phyloP scores from a whole-genome alignment of 2,113 vertebrate species.

The Sturnus vulgaris region DNA sequence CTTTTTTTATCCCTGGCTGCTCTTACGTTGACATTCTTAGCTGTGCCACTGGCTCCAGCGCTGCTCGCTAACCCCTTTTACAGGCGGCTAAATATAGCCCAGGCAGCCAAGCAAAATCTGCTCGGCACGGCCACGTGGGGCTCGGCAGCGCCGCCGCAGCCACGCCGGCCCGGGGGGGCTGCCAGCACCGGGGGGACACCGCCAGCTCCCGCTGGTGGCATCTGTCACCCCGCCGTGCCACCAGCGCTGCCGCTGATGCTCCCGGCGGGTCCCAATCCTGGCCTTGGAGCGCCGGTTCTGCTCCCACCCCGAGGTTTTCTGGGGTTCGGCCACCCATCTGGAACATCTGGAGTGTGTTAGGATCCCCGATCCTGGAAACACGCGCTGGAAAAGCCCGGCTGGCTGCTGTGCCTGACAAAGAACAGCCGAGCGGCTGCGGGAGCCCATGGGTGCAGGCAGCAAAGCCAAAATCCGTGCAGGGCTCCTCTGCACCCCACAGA shows the following conservation, averaged over 20 bases:
- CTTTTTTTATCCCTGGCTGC: constrained; percentile 63
- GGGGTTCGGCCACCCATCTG: background rate
- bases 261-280: rapidly evolving
- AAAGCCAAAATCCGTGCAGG: rapidly evolving
- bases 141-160: background rate
- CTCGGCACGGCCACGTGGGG: constrained; percentile 23
- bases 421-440: rapidly evolving
- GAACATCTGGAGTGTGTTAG: background rate
- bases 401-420: rapidly evolving
- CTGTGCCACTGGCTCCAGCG: constrained; percentile 53
- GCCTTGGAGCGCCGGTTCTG: rapidly evolving
- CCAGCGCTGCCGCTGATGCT: background rate
- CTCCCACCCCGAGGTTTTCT: rapidly evolving
- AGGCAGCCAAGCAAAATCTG: constrained; percentile 59
- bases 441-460: rapidly evolving
- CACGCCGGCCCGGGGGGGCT: background rate
- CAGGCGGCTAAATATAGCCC: constrained; percentile 65
- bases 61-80: constrained; percentile 58
- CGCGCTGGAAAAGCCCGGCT: background rate
- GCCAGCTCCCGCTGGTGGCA: background rate
- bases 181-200: background rate
- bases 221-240: background rate
- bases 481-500: background rate
- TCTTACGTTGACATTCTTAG: constrained; percentile 55
- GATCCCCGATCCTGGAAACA: background rate